phyloP scores from a whole-genome alignment of 2,797 vertebrate genomes.

The Pangasius macronema region DNA sequence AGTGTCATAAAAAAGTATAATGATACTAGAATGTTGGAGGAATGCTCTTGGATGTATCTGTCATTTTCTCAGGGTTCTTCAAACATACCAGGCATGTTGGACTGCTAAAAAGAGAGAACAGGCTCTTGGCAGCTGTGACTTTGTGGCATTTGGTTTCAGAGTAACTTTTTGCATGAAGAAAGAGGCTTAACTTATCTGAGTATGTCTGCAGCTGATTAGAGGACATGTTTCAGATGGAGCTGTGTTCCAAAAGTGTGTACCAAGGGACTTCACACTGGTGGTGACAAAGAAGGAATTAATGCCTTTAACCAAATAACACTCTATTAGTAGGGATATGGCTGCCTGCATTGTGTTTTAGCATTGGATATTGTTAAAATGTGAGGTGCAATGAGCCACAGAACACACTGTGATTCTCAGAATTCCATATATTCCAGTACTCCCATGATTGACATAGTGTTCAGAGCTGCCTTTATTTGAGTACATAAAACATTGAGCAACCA shows the following conservation, averaged over 20 bases:
- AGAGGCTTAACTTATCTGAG: constrained; percentile 40
- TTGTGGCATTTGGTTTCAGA: constrained; percentile 36
- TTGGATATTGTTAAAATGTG: not conserved
- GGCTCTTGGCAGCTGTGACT: constrained; percentile 44
- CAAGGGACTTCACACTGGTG: not conserved
- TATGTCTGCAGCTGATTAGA: constrained; percentile 52
- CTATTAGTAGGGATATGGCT: not conserved
- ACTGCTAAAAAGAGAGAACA: constrained; percentile 50
- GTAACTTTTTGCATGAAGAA: constrained; percentile 30
- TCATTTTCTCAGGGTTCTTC: constrained; percentile 69
- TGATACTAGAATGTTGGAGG: constrained; percentile 51
- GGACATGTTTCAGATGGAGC: constrained; percentile 33
- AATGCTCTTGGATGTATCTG: constrained; percentile 62
- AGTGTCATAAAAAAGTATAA: constrained; percentile 55
- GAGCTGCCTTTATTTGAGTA: not conserved
- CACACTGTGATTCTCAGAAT: not conserved
- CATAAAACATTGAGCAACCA: not conserved
- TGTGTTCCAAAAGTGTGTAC: not conserved
- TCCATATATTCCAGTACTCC: not conserved
- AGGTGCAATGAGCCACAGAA: not conserved
- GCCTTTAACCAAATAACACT: constrained; percentile 1
- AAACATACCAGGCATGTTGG: constrained; percentile 57
- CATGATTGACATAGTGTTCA: not conserved
- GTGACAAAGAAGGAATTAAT: constrained; percentile 16
- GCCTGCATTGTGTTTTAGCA: not conserved